Percentiles rank a stretch among this genome's conserved stretches.
phyloP scores from a whole-genome alignment of 92 coral and sea anemone species.

The Galaxea fascicularis region DNA sequence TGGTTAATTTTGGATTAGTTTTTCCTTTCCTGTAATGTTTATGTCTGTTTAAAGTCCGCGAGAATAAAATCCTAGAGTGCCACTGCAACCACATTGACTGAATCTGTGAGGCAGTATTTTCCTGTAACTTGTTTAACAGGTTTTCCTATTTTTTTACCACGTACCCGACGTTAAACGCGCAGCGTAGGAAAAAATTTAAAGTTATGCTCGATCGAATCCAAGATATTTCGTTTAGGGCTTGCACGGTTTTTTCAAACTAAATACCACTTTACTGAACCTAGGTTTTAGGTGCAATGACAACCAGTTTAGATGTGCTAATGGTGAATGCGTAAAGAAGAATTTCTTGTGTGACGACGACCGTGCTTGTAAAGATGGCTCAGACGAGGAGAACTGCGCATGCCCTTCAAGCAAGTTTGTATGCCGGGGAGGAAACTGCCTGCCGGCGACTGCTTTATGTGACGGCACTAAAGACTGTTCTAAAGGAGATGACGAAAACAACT shows the following conservation, averaged over 20 bases:
- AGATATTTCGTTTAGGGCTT: too few relatives aligned
- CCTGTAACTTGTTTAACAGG: too few relatives aligned
- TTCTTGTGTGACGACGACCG: conserved; percentile 69
- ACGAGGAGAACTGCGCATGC: conserved; percentile 70
- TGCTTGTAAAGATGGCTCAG: conserved; percentile 72
- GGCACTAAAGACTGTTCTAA: conserved; percentile 46
- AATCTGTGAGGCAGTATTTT: too few relatives aligned
- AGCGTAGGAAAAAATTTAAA: too few relatives aligned
- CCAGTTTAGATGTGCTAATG: conserved; percentile 69
- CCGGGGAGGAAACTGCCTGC: conserved; percentile 61
- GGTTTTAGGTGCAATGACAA: conserved; percentile 49
- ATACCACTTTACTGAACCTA: background rate
- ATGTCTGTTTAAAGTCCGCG: too few relatives aligned
- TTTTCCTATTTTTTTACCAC: too few relatives aligned
- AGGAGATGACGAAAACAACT: conserved; percentile 53
- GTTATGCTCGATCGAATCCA: background rate
- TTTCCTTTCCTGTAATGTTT: too few relatives aligned
- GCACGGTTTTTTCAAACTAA: background rate
- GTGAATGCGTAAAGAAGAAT: conserved; percentile 57
- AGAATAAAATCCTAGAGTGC: too few relatives aligned
- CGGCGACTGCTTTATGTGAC: conserved; percentile 54
- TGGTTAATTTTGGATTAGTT: background rate
- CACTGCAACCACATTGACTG: too few relatives aligned
- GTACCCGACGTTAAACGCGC: too few relatives aligned
- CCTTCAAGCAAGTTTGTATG: conserved; percentile 62